Base-by-base conservation (phyloP, 2,888 invertebrate species). In the Clunio marinus region DNA sequence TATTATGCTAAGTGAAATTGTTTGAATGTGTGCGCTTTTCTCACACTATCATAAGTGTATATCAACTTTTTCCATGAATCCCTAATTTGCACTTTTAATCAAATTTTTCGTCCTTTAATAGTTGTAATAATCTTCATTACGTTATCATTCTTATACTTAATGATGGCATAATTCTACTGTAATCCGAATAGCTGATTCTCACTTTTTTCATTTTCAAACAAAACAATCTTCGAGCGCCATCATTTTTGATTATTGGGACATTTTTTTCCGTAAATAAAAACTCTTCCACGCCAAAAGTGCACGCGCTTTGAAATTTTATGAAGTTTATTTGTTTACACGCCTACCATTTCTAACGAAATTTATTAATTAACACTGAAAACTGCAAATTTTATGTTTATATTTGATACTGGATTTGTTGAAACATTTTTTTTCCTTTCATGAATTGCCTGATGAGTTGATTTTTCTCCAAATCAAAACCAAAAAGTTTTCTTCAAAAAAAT, bases 311-410 rank as follows among this genome's bases (percentile, higher is more conserved):
- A 13, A 22, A 35, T 35, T 55, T 55, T 25, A 22, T 20, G 8
- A n/a, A 2, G 13, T 15, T 46, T 32, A 51, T 55, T 24, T 7
- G 2, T 15, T 66, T 66, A 35, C 22, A 8, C 51, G 66, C 66
- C 66, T 66, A 66, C 66, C 66, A 66, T 66, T 66, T 55, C 55
- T 66, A 66, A 55, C 25, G 66, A 51, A 66, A 66, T 66, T 66
- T 55, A 66, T 66, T 24, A 66, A 66, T 51, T 51, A 66, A 66
- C 66, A 66, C 66, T 51, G 66, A 66, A 55, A 55, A 66, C 66
- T 66, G 15, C 35, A 32, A 66, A 55, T 66, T 66, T 66, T 66
- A 37, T 27, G 10, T 32, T 41, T 51, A 13, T 22, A n/a, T 17
- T 17, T 22, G 51, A 51, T 51, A 13, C 51, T 51, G 17, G 7